Evolutionary conservation across 2,888 invertebrate genomes (phyloP).

Genomic region (Lamellibrachia columna): DNA sequence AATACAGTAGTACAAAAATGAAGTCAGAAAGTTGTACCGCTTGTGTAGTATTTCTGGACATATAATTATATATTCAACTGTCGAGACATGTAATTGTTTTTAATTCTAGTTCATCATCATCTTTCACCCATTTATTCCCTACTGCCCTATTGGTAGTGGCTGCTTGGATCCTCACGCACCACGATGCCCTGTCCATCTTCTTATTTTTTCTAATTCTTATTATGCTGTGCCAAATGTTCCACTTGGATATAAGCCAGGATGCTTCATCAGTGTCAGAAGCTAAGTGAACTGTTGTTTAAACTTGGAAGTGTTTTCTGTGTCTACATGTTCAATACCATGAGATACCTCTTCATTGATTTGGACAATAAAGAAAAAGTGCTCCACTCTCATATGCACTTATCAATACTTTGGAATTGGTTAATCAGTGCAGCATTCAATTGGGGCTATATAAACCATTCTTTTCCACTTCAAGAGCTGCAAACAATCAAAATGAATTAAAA

Average conservation of each 20-base stretch:
- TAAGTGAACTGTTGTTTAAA: background rate
- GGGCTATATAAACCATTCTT: background rate
- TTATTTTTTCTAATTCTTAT: background rate
- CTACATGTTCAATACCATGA: no score
- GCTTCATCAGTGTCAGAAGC: background rate
- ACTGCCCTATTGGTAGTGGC: no score
- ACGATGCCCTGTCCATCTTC: no score
- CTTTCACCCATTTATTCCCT: no score
- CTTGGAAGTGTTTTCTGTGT: background rate
- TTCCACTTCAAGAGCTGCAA: background rate
- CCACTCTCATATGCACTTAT: background rate
- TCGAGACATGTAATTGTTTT: background rate
- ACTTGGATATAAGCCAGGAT: background rate
- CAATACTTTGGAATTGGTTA: background rate
- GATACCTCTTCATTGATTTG: background rate
- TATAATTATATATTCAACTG: background rate
- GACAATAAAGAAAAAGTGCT: background rate
- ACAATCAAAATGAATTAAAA: conserved; percentile 7
- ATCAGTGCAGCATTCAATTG: background rate
- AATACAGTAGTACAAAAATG: background rate
- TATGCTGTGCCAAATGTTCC: background rate
- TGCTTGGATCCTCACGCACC: no score
- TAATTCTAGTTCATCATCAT: no score
- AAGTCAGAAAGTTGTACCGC: background rate
- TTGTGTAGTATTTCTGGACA: background rate